Conservation (phyloP, 2,888 invertebrate genomes). For the Nomada hirtipes region DNA sequence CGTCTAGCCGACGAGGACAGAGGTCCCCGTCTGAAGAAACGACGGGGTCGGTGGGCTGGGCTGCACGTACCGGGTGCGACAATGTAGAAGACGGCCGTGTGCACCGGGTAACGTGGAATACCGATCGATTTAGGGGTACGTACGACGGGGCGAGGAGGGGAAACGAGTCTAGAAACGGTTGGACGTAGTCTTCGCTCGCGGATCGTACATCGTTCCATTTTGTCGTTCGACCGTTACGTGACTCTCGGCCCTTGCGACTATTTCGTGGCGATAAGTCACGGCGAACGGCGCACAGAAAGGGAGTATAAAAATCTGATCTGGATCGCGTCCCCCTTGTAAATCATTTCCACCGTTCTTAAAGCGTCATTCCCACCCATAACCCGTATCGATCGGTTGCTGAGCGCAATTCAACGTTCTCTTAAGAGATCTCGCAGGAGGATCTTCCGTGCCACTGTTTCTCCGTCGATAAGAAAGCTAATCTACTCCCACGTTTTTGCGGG, state of each 20-base stretch:
- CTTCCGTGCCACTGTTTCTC: conserved; percentile 28
- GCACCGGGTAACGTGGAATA: background rate
- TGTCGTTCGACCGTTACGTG: conserved; percentile 56
- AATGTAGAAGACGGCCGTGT: conserved; percentile 34
- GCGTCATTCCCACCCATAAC: conserved; percentile 42
- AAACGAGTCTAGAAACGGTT: conserved; percentile 15
- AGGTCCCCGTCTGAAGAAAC: conserved; percentile 11
- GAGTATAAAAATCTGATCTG: conserved; percentile 52
- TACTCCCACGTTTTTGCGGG: conserved; percentile 17
- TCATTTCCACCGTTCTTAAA: conserved; percentile 36
- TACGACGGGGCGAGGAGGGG: conserved; percentile 1
- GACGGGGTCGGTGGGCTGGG: background rate
- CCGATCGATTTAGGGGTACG: conserved; percentile 4
- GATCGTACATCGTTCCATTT: conserved; percentile 66
- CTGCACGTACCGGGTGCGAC: conserved; percentile 35
- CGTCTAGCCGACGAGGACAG: conserved; percentile 59
- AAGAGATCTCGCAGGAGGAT: conserved; percentile 13
- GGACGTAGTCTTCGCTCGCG: conserved; percentile 22
- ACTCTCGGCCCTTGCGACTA: conserved; percentile 49
- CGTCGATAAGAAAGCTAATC: conserved; percentile 53
- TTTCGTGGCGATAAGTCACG: conserved; percentile 58
- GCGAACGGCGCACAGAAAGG: conserved; percentile 22
- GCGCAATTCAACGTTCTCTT: conserved; percentile 4
- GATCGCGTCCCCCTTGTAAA: conserved; percentile 38
- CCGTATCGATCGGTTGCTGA: conserved; percentile 29